phyloP scores from a whole-genome alignment of 1,140 invertebrate species.

The Papilio xuthus region DNA sequence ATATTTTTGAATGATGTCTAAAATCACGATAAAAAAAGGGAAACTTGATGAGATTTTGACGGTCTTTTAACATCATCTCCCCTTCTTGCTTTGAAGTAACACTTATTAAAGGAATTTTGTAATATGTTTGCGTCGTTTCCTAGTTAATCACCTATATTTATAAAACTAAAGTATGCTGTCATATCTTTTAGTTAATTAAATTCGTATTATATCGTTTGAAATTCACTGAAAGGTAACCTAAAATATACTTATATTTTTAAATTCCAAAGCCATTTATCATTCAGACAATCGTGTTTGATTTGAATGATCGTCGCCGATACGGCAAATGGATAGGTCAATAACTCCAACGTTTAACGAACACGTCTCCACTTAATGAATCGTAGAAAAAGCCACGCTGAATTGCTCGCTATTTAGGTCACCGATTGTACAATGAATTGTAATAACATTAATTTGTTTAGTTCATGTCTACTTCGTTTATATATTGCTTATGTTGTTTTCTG shows the following conservation, averaged over 20 bases:
- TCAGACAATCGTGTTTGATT: constrained; percentile 44
- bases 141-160: too few species aligned
- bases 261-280: constrained; percentile 9
- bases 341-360: constrained; percentile 54
- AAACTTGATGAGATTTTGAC: background rate
- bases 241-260: background rate
- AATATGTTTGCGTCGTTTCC: too few species aligned
- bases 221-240: background rate
- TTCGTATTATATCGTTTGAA: background rate
- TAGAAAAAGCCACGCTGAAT: constrained; percentile 57
- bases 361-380: constrained; percentile 51
- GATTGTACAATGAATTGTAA: constrained; percentile 44
- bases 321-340: constrained; percentile 59
- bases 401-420: constrained; percentile 63
- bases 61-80: background rate
- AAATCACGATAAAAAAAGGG: background rate
- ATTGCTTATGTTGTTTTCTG: background rate
- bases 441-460: constrained; percentile 20
- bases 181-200: background rate
- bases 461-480: background rate
- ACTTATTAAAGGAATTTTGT: background rate
- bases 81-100: background rate
- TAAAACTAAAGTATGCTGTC: too few species aligned
- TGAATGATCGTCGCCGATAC: constrained; percentile 37
- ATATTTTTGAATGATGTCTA: background rate